Evolutionary conservation across 64 coral and sea anemone species (phyloP), one percentile per base, ranked within the genome.

Genomic region (Catalaphyllia jardinei): DNA sequence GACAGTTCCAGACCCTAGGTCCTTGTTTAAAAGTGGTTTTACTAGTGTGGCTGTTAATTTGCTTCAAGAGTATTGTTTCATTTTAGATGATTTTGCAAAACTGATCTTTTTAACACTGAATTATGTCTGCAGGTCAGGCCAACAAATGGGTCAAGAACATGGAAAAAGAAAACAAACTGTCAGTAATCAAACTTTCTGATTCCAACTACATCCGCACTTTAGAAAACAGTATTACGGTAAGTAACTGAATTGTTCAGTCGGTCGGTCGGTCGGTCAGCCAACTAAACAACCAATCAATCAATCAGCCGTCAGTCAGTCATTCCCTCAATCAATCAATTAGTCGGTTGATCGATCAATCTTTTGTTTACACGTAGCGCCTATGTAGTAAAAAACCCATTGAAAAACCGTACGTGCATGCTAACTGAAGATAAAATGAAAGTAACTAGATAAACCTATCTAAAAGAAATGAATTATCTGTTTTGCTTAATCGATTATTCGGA

Each of bases 101-200:
- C 65, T 69, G 65, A 27, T 69, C 4, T 10, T 25, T 10, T 27
- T 69, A 28, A 27, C 7, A 24, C 20, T 35, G 33, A 35, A 35
- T 67, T 67, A 67, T 25, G 10, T 25, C 22, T 77, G 30, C 25
- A 98, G 96, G 97, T n/a, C 97, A 99, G 80, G 97, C 97, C 31
- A 99, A 99, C 65, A 99, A 99, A 77, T 99, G 97, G 97, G 78
- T 99, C 3, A 99, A 99, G 73, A 99, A 99, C 85, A 99, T 99
- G 97, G 97, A 99, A 30, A 99, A 99, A 30, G 94, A 95, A 87
- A 95, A 95, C 72, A 99, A 99, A 71, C 80, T 99, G 28, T 99
- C 93, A 22, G 96, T 98, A 1, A 95, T 98, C 22, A 98, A 98
- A 54, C 79, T 98, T 29, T 98, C 96, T 4, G 96, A 98, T 78